phyloP scores from a whole-genome alignment of 2,888 invertebrate species.

The Tetragonula carbonaria region DNA sequence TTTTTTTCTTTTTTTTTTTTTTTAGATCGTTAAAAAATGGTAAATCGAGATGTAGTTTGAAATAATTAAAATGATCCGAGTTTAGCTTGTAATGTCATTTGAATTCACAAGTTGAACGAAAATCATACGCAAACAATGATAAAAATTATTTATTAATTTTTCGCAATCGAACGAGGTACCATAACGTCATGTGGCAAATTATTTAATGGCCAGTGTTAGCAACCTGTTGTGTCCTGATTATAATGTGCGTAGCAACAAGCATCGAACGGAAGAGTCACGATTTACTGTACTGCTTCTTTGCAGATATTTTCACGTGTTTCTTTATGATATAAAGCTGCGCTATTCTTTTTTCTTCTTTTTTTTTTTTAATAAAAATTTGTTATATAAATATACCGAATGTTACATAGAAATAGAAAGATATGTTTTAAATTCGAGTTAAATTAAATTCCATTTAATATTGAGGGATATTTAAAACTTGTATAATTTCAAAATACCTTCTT shows the following conservation, averaged over 20 bases:
- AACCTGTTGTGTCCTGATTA: conserved; percentile 36
- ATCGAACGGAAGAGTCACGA: neutral
- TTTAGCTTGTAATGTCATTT: neutral
- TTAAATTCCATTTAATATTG: too few relatives aligned
- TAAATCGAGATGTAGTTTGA: too few relatives aligned
- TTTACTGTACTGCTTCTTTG: neutral
- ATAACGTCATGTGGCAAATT: conserved; percentile 13
- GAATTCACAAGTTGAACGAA: neutral
- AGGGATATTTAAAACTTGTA: too few relatives aligned
- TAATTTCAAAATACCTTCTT: too few relatives aligned
- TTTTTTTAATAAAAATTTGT: too few relatives aligned
- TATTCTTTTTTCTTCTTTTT: neutral
- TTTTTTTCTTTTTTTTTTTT: too few relatives aligned
- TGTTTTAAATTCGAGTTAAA: too few relatives aligned
- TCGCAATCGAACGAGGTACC: neutral
- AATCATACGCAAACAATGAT: neutral
- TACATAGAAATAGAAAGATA: too few relatives aligned
- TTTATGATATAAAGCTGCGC: neutral
- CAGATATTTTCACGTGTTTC: neutral
- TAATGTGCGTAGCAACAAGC: conserved; percentile 35
- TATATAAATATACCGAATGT: neutral
- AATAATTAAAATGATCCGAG: too few relatives aligned
- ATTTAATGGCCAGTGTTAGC: conserved; percentile 27
- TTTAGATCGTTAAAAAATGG: too few relatives aligned
- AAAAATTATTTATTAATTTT: conserved; percentile 3